Evolutionary conservation across 1,140 invertebrate genomes (phyloP), one percentile per base, ranked within the genome.

Genomic region (Brachionus sp.): DNA sequence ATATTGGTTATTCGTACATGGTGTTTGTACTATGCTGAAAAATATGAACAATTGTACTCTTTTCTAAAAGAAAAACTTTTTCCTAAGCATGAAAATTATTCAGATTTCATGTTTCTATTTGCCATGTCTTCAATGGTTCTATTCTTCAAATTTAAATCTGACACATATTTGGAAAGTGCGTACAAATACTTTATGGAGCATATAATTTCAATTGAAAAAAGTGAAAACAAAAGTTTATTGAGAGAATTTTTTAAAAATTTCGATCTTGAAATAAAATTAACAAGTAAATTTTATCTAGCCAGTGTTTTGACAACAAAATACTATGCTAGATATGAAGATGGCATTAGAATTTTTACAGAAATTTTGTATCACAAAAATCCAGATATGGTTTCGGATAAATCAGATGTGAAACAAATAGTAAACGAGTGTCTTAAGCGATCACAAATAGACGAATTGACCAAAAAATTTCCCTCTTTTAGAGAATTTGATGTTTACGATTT

Each of bases 401-500:
- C 35, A 2, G 70, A 75, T 75, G 19, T 46, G 1, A 75, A 75
- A 6, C 42, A 44, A 46, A 75, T 75, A 39, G 42, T 75, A 5
- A 46, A 75, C 19, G 70, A 75, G 16, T 44, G 39, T 29, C 44
- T 75, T 3, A 19, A 44, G 13, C 23, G 44, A 3, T 33, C 37
- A 5, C 23, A 75, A 75, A 25, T 75, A 1, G 42, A 75, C 25
- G 42, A 75, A 44, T 44, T 75, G 12, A 46, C 39, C 23, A 44
- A 75, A 75, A 25, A 46, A 19, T 75, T 75, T 75, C 39, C 39
- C n/a, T 7, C 44, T 3, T 75, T 46, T 33, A 75, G 39, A 75
- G 70, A 75, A 75, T 75, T 75, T 35, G 70, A 75, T 75, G 37
- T 75, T 0, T 75, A 75, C 23, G 70, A 75, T 46, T 25, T 75